These are phyloP conservation scores for Parotocinclus haroldoi DNA, from an alignment of 2,797 vertebrate species.

Conservation along the genomic window DNA sequence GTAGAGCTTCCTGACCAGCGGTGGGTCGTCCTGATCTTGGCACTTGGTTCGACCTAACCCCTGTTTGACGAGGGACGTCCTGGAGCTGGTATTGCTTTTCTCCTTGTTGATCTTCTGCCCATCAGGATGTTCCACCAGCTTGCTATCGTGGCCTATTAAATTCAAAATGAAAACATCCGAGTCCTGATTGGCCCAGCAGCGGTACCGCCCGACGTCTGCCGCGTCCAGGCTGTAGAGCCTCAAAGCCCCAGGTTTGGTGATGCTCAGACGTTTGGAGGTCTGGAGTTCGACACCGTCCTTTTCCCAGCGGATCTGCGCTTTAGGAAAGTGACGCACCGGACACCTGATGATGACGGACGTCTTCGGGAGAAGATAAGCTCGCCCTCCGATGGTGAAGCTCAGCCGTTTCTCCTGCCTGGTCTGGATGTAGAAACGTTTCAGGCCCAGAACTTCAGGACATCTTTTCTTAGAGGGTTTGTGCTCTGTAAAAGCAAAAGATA, in stretches of 20 bases:
- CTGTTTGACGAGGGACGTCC: conserved; percentile 24
- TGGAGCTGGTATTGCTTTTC: conserved; percentile 1
- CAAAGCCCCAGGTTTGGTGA: conserved; percentile 83
- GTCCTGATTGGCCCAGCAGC: conserved; percentile 74
- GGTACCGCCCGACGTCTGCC: conserved; percentile 76
- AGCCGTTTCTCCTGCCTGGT: conserved; percentile 80
- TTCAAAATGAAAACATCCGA: conserved; percentile 79
- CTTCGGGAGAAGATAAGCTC: conserved; percentile 84
- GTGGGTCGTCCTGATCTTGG: conserved; percentile 20
- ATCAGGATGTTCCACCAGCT: conserved; percentile 65
- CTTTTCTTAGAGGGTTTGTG: conserved; percentile 61
- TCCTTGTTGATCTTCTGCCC: conserved; percentile 43
- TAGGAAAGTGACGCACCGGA: conserved; percentile 79
- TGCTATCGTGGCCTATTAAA: conserved; percentile 78
- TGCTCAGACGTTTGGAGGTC: conserved; percentile 70
- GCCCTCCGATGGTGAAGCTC: conserved; percentile 81
- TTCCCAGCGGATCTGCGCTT: conserved; percentile 79
- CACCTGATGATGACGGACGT: conserved; percentile 86
- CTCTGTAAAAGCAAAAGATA: conserved; percentile 58
- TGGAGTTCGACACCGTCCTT: conserved; percentile 75
- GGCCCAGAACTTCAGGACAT: conserved; percentile 70
- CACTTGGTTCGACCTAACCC: conserved; percentile 11
- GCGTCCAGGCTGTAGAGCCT: conserved; percentile 77
- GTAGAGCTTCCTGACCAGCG: conserved; percentile 16
- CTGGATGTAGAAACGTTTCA: conserved; percentile 83